Conservation (phyloP, 2,113 vertebrate species). For the Illadopsis cleaveri region DNA sequence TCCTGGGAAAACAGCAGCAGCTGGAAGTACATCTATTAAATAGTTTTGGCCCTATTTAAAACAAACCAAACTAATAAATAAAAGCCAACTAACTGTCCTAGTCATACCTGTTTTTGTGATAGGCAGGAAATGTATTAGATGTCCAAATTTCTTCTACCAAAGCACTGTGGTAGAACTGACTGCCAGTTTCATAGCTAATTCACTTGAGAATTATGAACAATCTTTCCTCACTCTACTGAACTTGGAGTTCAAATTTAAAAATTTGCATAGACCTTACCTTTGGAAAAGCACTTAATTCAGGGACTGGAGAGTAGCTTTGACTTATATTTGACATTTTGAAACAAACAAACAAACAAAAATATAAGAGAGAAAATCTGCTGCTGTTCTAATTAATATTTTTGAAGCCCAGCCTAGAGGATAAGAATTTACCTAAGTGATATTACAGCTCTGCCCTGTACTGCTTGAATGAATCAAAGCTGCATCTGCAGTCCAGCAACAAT, state of each 20-base stretch:
- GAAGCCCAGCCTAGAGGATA: not conserved
- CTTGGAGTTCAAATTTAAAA: not conserved
- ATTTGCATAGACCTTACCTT: not conserved
- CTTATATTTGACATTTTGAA: fast-evolving
- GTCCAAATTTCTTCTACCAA: not conserved
- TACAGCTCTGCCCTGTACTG: not conserved
- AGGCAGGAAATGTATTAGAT: not conserved
- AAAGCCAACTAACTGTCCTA: not conserved
- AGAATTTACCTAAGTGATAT: not conserved
- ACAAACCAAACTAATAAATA: not conserved
- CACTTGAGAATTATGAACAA: not conserved
- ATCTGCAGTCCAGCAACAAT: not conserved
- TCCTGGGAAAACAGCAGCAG: not conserved
- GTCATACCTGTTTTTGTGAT: not conserved
- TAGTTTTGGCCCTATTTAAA: not conserved
- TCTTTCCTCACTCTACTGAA: not conserved
- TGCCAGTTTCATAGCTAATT: not conserved
- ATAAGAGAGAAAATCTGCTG: not conserved
- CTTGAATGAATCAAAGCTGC: not conserved
- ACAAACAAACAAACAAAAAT: not conserved
- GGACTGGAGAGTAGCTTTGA: not conserved
- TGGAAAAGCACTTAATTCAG: not conserved
- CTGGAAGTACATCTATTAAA: not conserved
- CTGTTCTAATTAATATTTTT: not conserved
- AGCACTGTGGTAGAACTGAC: not conserved